These are phyloP conservation scores for Cataglyphis cursor DNA, from an alignment of 2,888 invertebrate genomes.

Conservation along the genomic window DNA sequence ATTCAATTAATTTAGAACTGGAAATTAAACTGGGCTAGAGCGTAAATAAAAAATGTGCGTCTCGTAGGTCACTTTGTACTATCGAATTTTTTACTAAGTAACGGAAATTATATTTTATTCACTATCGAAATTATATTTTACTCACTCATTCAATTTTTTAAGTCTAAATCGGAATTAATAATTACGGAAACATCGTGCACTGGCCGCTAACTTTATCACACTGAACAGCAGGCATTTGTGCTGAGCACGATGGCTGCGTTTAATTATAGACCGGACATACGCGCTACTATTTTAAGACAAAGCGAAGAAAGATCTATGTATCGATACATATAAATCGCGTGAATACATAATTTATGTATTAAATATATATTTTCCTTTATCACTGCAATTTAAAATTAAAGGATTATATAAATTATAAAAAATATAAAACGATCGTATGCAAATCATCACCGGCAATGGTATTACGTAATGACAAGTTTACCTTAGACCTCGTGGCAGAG, in stretches of 20 bases:
- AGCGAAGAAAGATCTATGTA: conserved; percentile 10
- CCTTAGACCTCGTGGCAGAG: background rate
- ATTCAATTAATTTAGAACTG: conserved; percentile 15
- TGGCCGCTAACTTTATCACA: conserved; percentile 26
- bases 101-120: background rate
- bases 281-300: conserved; percentile 27
- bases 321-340: background rate
- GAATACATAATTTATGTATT: background rate
- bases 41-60: background rate
- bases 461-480: background rate
- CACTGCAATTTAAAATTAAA: conserved; percentile 1
- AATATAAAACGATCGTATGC: background rate
- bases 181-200: conserved; percentile 50
- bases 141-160: background rate
- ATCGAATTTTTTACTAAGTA: background rate
- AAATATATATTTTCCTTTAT: background rate
- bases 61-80: background rate
- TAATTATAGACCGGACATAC: conserved; percentile 42
- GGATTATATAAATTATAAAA: background rate
- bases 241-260: conserved; percentile 29
- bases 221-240: conserved; percentile 36
- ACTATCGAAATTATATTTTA: background rate
- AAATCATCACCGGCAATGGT: background rate
- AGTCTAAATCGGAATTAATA: background rate
- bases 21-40: background rate